phyloP scores from a whole-genome alignment of 2,113 vertebrate species.

The Micronycteris hirsuta region DNA sequence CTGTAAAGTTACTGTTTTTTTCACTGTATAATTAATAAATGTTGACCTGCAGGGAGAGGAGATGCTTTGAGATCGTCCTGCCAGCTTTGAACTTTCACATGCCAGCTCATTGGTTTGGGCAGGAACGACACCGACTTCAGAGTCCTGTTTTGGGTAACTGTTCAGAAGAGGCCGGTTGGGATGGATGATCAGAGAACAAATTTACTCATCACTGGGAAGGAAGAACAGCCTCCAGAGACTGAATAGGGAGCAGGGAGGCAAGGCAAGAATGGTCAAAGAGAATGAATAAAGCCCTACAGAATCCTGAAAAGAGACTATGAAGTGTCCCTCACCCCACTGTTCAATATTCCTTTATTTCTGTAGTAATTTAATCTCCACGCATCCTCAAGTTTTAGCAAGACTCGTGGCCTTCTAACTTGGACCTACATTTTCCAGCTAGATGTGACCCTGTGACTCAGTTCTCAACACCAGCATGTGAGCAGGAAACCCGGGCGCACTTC shows the following conservation, averaged over 20 bases:
- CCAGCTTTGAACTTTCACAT: background rate
- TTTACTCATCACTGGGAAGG: background rate
- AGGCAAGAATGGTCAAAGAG: background rate
- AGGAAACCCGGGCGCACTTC: background rate
- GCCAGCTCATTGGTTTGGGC: background rate
- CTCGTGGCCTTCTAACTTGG: background rate
- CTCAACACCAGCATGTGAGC: background rate
- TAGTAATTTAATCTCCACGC: background rate
- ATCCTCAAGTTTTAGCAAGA: background rate
- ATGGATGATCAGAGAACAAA: background rate
- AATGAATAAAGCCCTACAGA: background rate
- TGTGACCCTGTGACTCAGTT: background rate
- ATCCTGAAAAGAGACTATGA: accelerated
- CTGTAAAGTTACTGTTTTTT: background rate
- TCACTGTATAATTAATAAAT: background rate
- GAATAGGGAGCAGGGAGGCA: background rate
- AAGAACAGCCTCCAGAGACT: background rate
- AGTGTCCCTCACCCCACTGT: background rate
- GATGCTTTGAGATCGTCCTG: background rate
- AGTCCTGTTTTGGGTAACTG: background rate
- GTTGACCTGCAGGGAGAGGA: background rate
- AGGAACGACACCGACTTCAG: background rate
- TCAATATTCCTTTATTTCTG: background rate
- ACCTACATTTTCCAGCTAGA: background rate
- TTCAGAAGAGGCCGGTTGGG: background rate